phyloP scores from a whole-genome alignment of 2,113 vertebrate species.

The Camelus bactrianus region DNA sequence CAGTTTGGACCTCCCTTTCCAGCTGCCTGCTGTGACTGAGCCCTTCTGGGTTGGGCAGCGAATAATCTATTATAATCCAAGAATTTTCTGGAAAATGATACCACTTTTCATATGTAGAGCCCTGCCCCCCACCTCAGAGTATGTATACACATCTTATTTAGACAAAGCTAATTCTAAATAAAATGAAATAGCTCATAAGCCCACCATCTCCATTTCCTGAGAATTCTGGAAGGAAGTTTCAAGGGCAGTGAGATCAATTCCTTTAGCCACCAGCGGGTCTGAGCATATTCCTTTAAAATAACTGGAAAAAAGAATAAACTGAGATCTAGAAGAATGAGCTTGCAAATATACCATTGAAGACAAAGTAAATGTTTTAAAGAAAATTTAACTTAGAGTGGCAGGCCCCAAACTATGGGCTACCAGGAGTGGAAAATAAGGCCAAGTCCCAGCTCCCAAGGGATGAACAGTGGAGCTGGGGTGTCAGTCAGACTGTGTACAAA shows the following conservation, averaged over 20 bases:
- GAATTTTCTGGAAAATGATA: not conserved
- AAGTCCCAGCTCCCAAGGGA: fast-evolving
- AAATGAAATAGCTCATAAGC: not conserved
- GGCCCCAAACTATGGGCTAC: not conserved
- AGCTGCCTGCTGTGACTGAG: not conserved
- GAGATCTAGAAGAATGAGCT: not conserved
- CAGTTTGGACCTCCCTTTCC: not conserved
- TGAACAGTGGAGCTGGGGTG: fast-evolving
- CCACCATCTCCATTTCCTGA: not conserved
- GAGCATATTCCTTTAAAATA: not conserved
- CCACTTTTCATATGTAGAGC: not conserved
- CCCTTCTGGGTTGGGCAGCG: not conserved
- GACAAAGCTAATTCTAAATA: not conserved
- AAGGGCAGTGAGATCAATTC: not conserved
- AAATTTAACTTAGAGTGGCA: not conserved
- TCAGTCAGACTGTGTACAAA: not conserved
- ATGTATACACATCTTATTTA: not conserved
- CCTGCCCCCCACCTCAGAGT: not conserved
- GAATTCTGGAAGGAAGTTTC: not conserved
- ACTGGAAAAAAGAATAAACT: not conserved
- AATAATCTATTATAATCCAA: not conserved
- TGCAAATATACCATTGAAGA: not conserved
- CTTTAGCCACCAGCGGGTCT: not conserved
- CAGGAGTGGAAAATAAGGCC: not conserved
- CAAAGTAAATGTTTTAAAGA: slow-evolving; percentile 4